These are phyloP conservation scores for Poeciliopsis presidionis DNA, from an alignment of 2,797 vertebrate genomes.

Conservation along the genomic window DNA sequence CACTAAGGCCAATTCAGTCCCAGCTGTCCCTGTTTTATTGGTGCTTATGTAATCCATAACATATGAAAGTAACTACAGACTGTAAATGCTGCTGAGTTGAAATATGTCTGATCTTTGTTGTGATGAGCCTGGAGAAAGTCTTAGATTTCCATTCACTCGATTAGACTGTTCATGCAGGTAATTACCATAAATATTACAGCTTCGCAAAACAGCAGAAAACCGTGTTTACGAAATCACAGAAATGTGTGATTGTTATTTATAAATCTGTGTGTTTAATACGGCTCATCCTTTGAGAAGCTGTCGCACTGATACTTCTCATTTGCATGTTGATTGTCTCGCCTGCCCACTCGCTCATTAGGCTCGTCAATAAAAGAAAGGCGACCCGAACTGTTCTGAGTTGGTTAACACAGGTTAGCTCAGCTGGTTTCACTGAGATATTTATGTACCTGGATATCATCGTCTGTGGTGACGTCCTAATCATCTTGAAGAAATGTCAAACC, in stretches of 20 bases:
- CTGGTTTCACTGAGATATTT: background rate
- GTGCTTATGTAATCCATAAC: slow-evolving; percentile 39
- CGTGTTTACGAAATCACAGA: slow-evolving; percentile 1
- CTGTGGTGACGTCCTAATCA: background rate
- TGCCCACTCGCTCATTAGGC: slow-evolving; percentile 14
- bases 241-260: slow-evolving; percentile 4
- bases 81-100: slow-evolving; percentile 2
- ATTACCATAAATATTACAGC: slow-evolving; percentile 8
- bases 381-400: slow-evolving; percentile 1
- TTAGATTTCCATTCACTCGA: background rate
- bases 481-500: slow-evolving; percentile 15
- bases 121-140: background rate
- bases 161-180: slow-evolving; percentile 1
- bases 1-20: slow-evolving; percentile 16
- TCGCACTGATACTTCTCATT: slow-evolving; percentile 12
- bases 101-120: background rate
- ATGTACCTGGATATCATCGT: background rate
- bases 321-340: slow-evolving; percentile 18
- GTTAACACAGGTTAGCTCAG: slow-evolving; percentile 7
- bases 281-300: background rate
- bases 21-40: slow-evolving; percentile 41
- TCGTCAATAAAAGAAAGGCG: background rate
- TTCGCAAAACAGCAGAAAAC: background rate
- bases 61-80: slow-evolving; percentile 34
- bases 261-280: background rate